A percentile compares a stretch with the other conserved stretches of the same genome.
Evolutionary conservation across 1,140 invertebrate species (phyloP).

Genomic region (Daktulosphaira vitifoliae): DNA sequence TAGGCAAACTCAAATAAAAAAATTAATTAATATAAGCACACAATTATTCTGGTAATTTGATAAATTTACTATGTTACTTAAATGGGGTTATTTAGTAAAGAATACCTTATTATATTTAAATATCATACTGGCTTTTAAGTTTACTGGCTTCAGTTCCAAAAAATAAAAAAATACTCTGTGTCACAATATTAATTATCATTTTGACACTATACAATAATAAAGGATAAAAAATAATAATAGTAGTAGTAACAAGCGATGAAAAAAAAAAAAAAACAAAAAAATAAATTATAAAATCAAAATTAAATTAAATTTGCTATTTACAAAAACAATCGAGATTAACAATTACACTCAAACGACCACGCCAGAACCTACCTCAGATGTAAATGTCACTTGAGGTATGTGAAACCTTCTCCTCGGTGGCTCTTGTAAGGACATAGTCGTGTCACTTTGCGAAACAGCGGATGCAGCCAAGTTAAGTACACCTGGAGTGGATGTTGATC

Average conservation of each 20-base stretch:
- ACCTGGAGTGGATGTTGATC: constrained; percentile 3
- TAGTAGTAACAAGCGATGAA: not conserved
- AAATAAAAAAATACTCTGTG: too few species aligned
- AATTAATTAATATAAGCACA: too few species aligned
- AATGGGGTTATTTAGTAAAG: too few species aligned
- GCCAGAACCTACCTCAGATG: constrained; percentile 68
- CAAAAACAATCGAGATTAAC: not conserved
- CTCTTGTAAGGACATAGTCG: constrained; percentile 14
- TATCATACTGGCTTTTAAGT: constrained; percentile 7
- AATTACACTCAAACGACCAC: constrained; percentile 43
- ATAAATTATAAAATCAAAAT: constrained; percentile 1
- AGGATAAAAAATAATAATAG: not conserved
- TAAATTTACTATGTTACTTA: too few species aligned
- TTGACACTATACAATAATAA: too few species aligned
- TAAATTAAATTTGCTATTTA: not conserved
- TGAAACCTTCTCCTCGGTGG: constrained; percentile 51
- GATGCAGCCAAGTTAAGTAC: not conserved
- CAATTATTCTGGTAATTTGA: too few species aligned
- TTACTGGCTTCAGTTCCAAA: too few species aligned
- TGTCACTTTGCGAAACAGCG: constrained; percentile 2
- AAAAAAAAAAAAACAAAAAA: constrained; percentile 4
- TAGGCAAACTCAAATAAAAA: constrained; percentile 10
- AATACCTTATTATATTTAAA: too few species aligned
- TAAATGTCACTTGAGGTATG: constrained; percentile 71
- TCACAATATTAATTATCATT: too few species aligned